A percentile compares a stretch with the other conserved stretches of the same genome.
phyloP scores from a whole-genome alignment of 1,140 invertebrate genomes.

The Lycorma delicatula region DNA sequence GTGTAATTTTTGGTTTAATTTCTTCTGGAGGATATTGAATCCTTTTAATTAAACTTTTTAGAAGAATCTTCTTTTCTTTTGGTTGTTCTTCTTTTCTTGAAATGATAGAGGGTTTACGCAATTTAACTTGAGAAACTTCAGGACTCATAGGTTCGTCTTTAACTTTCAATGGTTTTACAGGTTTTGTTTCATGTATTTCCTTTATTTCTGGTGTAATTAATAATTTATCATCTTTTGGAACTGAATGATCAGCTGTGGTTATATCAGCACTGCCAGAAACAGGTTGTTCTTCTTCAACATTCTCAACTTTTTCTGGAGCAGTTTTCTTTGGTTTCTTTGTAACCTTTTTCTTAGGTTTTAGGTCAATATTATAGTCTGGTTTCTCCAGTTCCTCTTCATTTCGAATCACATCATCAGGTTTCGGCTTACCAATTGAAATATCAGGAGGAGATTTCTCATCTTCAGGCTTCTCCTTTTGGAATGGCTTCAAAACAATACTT shows the following conservation, averaged over 20 bases:
- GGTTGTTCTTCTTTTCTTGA: slow-evolving; percentile 43
- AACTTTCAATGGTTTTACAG: slow-evolving; percentile 22
- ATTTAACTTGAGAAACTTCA: slow-evolving; percentile 50
- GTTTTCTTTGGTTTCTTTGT: slow-evolving; percentile 28
- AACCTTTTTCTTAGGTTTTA: slow-evolving; percentile 17
- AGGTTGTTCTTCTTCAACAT: slow-evolving; percentile 6
- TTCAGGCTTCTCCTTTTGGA: slow-evolving; percentile 26
- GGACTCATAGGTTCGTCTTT: slow-evolving; percentile 38
- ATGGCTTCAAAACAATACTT: slow-evolving; percentile 22
- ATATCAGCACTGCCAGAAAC: too few species aligned
- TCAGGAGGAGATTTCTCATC: slow-evolving; percentile 27
- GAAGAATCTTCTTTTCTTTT: slow-evolving; percentile 47
- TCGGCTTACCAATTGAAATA: slow-evolving; percentile 8
- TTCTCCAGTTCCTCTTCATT: slow-evolving; percentile 14
- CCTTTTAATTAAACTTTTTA: slow-evolving; percentile 52
- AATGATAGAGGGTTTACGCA: slow-evolving; percentile 46
- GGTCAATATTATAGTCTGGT: not conserved
- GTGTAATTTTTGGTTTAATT: slow-evolving; percentile 24
- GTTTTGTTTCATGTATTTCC: slow-evolving; percentile 25
- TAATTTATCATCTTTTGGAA: slow-evolving; percentile 15
- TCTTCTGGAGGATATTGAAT: slow-evolving; percentile 36
- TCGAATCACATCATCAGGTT: slow-evolving; percentile 9
- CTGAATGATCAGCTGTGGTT: too few species aligned
- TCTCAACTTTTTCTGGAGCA: slow-evolving; percentile 25
- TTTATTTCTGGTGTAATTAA: slow-evolving; percentile 22